Evolutionary conservation across 1,140 invertebrate species (phyloP), one percentile per base, ranked within the genome.

Genomic region (Helicoverpa zea): DNA sequence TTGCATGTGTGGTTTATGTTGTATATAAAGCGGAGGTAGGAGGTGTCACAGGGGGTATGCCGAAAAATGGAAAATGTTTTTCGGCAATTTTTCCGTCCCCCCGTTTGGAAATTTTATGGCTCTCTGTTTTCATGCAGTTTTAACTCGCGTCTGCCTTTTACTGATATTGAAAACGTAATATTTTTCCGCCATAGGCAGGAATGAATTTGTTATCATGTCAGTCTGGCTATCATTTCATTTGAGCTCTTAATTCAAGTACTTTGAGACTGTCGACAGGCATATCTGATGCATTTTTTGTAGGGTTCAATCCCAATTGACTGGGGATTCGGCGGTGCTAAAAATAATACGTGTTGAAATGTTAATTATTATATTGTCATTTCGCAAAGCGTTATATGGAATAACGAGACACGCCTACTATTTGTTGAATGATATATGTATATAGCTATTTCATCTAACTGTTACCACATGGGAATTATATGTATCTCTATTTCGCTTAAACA

Each of bases 51-150:
- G 58, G 68, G 68, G 56, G 52, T 9, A 16, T 63, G 68, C 43
- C 56, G 74, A 61, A 77, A 77, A 81, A 82, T 73, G 58, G 68
- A 73, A 82, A 82, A 78, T 77, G 63, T 73, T 81, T 81, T 81
- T 73, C 64, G 51, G 14, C 43, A 52, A 61, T 43, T 76, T 76
- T 77, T 18, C 35, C 35, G n/a, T 35, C 18, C 49, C 7, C n/a
- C 47, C 23, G 70, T 16, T 58, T 7, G 49, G 18, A n/a, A 16
- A 77, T 61, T 75, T 51, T 16, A 51, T 35, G 47, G 43, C 4
- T 29, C 43, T 5, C 12, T 13, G 61, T 54, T 77, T 52, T 59
- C 23, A 61, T 77, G 59, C 74, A 77, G 43, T 49, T 54, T 77
- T 77, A 49, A 77, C 23, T 16, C 13, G 16, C 52, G 52, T 7